These are phyloP conservation scores for Drosophila robusta DNA, from an alignment of 2,888 invertebrate genomes.

Conservation along the genomic window DNA sequence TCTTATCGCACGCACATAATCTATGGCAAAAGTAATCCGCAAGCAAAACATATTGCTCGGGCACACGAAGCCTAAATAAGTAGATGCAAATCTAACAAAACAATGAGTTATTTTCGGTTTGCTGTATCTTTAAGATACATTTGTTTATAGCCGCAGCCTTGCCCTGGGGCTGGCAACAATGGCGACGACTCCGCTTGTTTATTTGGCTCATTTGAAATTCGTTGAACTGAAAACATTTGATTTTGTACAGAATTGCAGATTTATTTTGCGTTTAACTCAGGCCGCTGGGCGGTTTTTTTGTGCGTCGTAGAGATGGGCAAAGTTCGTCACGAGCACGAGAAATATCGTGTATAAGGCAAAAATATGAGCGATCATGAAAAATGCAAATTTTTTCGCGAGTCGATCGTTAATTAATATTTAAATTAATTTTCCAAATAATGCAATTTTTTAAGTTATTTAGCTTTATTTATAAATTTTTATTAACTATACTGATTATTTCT, in stretches of 20 bases:
- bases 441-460: no score
- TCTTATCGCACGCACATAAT: conserved; percentile 57
- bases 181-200: conserved; percentile 46
- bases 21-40: conserved; percentile 60
- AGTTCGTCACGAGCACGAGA: not conserved
- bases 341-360: no score
- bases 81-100: conserved; percentile 68
- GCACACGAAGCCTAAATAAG: conserved; percentile 36
- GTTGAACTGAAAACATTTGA: conserved; percentile 68
- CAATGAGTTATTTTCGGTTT: conserved; percentile 60
- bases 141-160: conserved; percentile 30
- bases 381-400: not conserved
- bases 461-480: no score
- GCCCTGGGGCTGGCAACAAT: conserved; percentile 24
- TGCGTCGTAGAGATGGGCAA: conserved; percentile 28
- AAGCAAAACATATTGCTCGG: conserved; percentile 51
- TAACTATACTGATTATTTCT: no score
- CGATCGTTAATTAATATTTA: no score
- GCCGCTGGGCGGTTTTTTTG: conserved; percentile 21
- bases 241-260: conserved; percentile 66
- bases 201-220: conserved; percentile 68
- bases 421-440: no score
- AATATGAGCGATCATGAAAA: not conserved
- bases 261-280: conserved; percentile 47
- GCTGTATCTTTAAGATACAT: conserved; percentile 60